Evolutionary conservation across 2,113 vertebrate species (phyloP).

Genomic region (Oxyruncus cristatus): DNA sequence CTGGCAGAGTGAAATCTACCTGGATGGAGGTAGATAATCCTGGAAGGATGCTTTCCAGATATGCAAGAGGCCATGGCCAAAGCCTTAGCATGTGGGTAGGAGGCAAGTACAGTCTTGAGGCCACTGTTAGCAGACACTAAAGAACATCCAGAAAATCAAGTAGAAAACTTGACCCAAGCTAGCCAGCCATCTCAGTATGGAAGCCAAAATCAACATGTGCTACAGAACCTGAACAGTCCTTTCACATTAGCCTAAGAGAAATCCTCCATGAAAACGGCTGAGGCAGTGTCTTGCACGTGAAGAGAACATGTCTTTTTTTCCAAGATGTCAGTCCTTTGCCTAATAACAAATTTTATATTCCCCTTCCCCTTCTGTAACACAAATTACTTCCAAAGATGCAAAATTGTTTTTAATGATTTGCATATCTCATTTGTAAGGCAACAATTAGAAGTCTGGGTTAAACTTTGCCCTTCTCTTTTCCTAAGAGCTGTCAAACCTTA

Average conservation of each 20-base stretch:
- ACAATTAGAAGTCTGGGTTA: not conserved
- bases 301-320: not conserved
- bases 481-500: not conserved
- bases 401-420: not conserved
- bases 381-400: not conserved
- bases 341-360: not conserved
- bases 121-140: not conserved
- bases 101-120: slow-evolving; percentile 4
- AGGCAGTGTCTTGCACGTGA: not conserved
- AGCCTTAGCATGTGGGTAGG: not conserved
- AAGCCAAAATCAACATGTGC: not conserved
- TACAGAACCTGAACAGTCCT: not conserved
- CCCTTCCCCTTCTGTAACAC: not conserved
- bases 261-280: not conserved
- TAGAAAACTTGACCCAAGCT: not conserved
- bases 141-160: not conserved
- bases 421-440: not conserved
- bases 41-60: slow-evolving; percentile 17
- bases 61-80: not conserved
- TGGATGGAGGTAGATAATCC: too few species aligned
- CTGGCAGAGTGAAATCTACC: not conserved
- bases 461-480: not conserved
- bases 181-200: not conserved
- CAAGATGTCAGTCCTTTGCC: not conserved
- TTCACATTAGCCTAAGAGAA: not conserved